phyloP scores from a whole-genome alignment of 2,888 invertebrate species.

The Ptychoptera albimana region DNA sequence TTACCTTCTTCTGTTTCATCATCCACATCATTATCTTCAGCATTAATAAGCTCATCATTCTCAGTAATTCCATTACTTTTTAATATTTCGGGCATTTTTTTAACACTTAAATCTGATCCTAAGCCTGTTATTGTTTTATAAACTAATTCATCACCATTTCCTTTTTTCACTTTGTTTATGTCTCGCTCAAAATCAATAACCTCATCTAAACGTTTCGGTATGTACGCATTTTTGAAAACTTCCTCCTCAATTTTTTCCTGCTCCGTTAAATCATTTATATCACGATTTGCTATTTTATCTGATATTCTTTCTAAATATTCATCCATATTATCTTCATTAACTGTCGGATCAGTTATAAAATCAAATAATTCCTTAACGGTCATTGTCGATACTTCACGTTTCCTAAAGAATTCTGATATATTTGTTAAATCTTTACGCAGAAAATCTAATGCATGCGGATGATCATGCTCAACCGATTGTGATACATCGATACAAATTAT shows the following conservation, averaged over 20 bases:
- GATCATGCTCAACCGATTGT: conserved; percentile 96
- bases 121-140: conserved; percentile 81
- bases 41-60: conserved; percentile 17
- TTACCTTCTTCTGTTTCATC: conserved; percentile 3
- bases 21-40: not conserved
- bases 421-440: conserved; percentile 90
- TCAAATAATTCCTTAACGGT: conserved; percentile 85
- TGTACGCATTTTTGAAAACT: conserved; percentile 85
- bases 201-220: conserved; percentile 83
- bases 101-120: conserved; percentile 60
- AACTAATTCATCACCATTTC: conserved; percentile 52
- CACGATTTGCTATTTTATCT: conserved; percentile 44
- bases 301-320: conserved; percentile 59
- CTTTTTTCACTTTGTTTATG: conserved; percentile 60
- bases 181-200: conserved; percentile 79
- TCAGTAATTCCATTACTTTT: conserved; percentile 23
- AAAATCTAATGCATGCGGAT: conserved; percentile 89
- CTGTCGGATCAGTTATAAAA: conserved; percentile 84
- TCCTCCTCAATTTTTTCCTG: conserved; percentile 74
- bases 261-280: conserved; percentile 47
- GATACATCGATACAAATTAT: conserved; percentile 95
- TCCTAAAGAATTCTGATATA: conserved; percentile 78
- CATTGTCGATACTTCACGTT: conserved; percentile 79
- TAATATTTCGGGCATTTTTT: conserved; percentile 50
- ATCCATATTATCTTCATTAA: conserved; percentile 68